Percentiles rank a stretch among this genome's conserved stretches.
phyloP scores from a whole-genome alignment of 2,797 vertebrate species.

The Urocyon cinereoargenteus region DNA sequence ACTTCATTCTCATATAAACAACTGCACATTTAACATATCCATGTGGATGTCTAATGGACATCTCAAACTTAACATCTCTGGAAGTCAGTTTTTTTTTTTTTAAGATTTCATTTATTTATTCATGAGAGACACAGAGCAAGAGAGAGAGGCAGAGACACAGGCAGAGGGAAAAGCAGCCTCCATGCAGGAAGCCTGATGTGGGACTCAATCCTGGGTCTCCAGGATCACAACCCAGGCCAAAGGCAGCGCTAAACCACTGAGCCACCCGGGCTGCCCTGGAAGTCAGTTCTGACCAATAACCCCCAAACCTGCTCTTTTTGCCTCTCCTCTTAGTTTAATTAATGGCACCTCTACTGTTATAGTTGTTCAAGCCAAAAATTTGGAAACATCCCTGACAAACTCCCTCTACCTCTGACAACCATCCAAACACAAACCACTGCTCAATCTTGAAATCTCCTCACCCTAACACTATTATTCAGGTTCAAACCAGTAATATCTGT shows the following conservation, averaged over 20 bases:
- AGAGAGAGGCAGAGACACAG: too few relatives aligned
- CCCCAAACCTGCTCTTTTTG: not conserved
- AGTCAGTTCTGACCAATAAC: not conserved
- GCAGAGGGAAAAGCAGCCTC: too few relatives aligned
- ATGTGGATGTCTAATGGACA: not conserved
- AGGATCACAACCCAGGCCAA: too few relatives aligned
- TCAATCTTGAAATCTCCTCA: not conserved
- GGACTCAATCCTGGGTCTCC: too few relatives aligned
- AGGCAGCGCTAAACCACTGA: too few relatives aligned
- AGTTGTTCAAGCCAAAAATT: not conserved
- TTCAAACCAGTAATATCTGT: not conserved
- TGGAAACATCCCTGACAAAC: not conserved
- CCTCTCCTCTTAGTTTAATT: not conserved
- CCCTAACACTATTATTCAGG: not conserved
- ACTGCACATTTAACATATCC: not conserved
- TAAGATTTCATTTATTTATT: too few relatives aligned
- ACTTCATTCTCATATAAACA: not conserved
- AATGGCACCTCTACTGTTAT: not conserved
- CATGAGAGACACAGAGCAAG: too few relatives aligned
- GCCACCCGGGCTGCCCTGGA: not conserved
- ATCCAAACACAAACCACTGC: not conserved
- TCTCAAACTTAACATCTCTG: not conserved
- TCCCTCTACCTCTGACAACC: not conserved
- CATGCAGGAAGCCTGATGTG: too few relatives aligned
- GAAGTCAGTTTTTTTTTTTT: not conserved